Evolutionary conservation across 64 coral and sea anemone species (phyloP), one percentile per base, ranked within the genome.

Genomic region (Pachyseris speciosa): DNA sequence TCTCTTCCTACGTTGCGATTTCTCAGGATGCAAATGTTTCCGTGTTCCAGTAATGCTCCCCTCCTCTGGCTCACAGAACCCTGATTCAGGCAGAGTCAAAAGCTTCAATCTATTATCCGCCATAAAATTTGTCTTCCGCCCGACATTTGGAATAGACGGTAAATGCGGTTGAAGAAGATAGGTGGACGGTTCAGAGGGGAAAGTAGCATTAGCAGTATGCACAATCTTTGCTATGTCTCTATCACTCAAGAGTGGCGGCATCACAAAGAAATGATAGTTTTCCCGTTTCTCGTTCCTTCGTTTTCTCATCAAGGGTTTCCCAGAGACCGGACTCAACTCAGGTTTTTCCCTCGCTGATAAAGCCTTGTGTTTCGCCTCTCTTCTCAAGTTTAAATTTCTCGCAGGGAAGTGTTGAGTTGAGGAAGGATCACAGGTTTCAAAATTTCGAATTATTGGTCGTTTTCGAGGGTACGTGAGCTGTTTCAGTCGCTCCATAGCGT

Each of bases 71-170:
- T 92, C 84, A 39, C 41, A 44, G 24, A 74, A 93, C 22, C 90
- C 78, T 6, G 75, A 72, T 9, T 93, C 86, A 17, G 97, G 86
- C 31, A 99, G 76, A 6, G 90, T 92, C 31, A 99, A 59, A 24
- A 99, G 78, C 24, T 68, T 95, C 12, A 95, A 37, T 29, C 94
- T 91, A 45, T 99, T 99, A 24, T 95, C 94, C n/a, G 75, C 43
- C 36, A 83, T 48, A 20, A 87, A 89, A 30, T 89, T 90, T 67
- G 90, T 87, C 28, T 86, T 93, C 4, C 94, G 74, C n/a, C 87
- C 81, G 22, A 99, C 94, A 80, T 74, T 99, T 52, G 97, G 97
- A 30, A 99, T 99, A 28, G 94, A 99, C 1, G 97, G 97, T 9
- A 99, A 75, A 48, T 89, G 90, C 7, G 93, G 97, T 16, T 89